Evolutionary conservation across 2,113 vertebrate species (phyloP).

Genomic region (Cebus imitator): DNA sequence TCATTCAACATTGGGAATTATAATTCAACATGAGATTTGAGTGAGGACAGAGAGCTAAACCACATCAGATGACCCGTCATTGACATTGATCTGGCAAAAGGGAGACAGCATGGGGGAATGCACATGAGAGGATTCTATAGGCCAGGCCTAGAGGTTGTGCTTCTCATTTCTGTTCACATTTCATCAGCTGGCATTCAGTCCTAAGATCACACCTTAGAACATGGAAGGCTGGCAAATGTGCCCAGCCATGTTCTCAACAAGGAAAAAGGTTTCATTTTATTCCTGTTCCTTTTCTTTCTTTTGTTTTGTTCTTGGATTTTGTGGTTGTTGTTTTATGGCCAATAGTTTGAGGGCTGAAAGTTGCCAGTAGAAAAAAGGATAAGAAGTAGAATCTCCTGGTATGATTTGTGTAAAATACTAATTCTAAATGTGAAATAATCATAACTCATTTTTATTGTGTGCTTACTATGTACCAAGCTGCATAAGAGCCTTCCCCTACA

Average conservation of each 20-base stretch:
- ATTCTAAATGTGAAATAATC: not conserved
- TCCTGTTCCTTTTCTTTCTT: not conserved
- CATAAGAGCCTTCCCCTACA: not conserved
- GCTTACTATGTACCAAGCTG: not conserved
- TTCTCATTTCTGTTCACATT: not conserved
- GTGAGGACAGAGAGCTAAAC: too few relatives aligned
- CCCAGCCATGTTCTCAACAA: not conserved
- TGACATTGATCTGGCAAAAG: not conserved
- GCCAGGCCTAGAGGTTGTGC: not conserved
- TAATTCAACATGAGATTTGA: too few relatives aligned
- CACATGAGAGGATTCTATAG: not conserved
- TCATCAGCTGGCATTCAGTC: not conserved
- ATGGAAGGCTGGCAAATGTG: not conserved
- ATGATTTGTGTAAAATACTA: not conserved
- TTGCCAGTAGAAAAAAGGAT: not conserved
- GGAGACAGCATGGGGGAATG: not conserved
- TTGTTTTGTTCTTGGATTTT: not conserved
- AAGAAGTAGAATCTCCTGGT: not conserved
- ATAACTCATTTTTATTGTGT: not conserved
- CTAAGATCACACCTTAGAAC: not conserved
- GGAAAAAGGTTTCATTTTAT: not conserved
- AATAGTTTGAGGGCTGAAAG: not conserved
- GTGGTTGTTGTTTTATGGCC: not conserved
- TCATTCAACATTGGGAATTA: too few relatives aligned
- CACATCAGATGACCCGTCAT: too few relatives aligned